Base-by-base conservation (phyloP, 2,888 invertebrate genomes). In the Saturnia pavonia region DNA sequence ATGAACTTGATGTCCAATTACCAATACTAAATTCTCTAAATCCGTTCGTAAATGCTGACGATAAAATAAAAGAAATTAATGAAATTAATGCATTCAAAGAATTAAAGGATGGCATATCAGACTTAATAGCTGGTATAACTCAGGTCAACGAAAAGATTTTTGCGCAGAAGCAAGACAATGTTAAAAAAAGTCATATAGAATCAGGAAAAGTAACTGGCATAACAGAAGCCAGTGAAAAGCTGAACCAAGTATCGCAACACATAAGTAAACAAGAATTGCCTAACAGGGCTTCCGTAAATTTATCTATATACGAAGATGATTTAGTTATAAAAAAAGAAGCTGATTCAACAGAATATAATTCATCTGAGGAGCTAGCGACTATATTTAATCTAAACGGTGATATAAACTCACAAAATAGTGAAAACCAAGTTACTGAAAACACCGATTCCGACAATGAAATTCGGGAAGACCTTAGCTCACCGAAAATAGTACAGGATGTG, bases 321-420 rank as follows among this genome's bases (percentile, higher is more conserved):
- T 83, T 91, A 82, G 90, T 91, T 80, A 75, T 85, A 74, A 92
- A 88, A 76, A 91, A 84, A 76, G 91, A 93, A 72, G 85, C 87
- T 71, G 94, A 94, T 83, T 85, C 94, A 25, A 95, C 95, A 71
- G 95, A 95, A 83, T 95, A 95, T 81, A 95, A 95, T 84, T 95
- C 95, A 16, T 95, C 95, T 68, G 95, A 95, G 81, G 95, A 95
- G 82, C 87, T 95, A 77, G 95, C 95, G 42, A 95, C 95, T 78
- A 95, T 95, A 79, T 95, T 95, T 82, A 95, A 95, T 78, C 78
- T 91, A 72, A 89, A 90, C 67, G 85, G 80, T 75, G 76, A 78
- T 42, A 65, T 40, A 3, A 65, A 65, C 42, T 54, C 65, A 22
- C 68, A 68, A 25, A 68, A 40, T 25, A 63, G 0, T 51, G 63